phyloP scores from a whole-genome alignment of 2,888 invertebrate species.

The Acanthacorydalis orientalis region DNA sequence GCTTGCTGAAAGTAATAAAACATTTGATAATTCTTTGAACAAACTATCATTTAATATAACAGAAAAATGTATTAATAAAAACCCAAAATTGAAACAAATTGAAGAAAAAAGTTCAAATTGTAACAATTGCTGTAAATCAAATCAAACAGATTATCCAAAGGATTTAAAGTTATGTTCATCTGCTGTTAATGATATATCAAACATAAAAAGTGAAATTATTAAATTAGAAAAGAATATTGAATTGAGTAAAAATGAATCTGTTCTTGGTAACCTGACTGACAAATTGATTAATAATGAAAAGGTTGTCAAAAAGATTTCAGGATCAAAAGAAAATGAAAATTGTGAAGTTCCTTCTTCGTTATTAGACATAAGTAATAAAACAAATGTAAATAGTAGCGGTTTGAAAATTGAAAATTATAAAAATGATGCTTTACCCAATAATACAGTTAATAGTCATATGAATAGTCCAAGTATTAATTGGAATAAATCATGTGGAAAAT shows the following conservation, averaged over 20 bases:
- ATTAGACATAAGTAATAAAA: not conserved
- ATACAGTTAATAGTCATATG: too few relatives aligned
- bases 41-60: too few relatives aligned
- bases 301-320: not conserved
- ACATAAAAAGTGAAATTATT: too few relatives aligned
- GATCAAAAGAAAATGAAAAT: not conserved
- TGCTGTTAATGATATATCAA: too few relatives aligned
- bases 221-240: too few relatives aligned
- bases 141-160: too few relatives aligned
- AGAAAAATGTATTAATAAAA: slow-evolving; percentile 9
- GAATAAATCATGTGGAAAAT: slow-evolving; percentile 5
- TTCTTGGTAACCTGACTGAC: not conserved
- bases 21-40: too few relatives aligned
- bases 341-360: not conserved
- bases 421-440: not conserved
- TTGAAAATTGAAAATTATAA: not conserved
- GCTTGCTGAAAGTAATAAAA: slow-evolving; percentile 28
- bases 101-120: not conserved
- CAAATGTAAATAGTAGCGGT: not conserved
- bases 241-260: too few relatives aligned
- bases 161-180: too few relatives aligned
- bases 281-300: not conserved
- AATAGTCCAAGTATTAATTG: not conserved
- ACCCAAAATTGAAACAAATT: slow-evolving; percentile 13
- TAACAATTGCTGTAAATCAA: not conserved